Evolutionary conservation across 2,113 vertebrate genomes (phyloP).

Genomic region (Triplophysa rosa): DNA sequence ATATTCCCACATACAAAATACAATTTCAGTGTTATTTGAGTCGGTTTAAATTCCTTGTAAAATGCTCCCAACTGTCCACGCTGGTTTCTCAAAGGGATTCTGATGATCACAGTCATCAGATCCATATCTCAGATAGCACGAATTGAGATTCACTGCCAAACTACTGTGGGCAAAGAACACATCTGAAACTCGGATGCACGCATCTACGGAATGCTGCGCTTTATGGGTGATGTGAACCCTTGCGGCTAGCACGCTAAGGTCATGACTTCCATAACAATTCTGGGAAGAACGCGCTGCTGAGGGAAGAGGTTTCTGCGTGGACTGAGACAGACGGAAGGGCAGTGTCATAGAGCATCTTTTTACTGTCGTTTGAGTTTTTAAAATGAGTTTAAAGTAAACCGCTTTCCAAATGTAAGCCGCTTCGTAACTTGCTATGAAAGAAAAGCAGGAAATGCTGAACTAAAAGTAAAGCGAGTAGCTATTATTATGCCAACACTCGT

Average conservation of each 20-base stretch:
- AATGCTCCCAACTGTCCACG: conserved; percentile 13
- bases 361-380: neutral
- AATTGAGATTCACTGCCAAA: neutral
- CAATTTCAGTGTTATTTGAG: neutral
- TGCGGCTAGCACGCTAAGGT: conserved; percentile 16
- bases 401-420: neutral
- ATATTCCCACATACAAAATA: neutral
- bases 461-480: neutral
- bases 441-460: conserved; percentile 9
- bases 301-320: neutral
- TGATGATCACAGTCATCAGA: conserved; percentile 12
- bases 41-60: conserved; percentile 9
- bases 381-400: neutral
- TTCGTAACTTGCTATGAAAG: neutral
- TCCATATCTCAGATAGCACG: conserved; percentile 8
- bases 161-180: neutral
- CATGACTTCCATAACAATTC: conserved; percentile 8
- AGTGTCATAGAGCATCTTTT: neutral
- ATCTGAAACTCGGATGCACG: conserved; percentile 1
- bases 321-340: neutral
- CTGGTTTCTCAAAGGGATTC: neutral
- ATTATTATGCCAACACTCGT: conserved; percentile 1
- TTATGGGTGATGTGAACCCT: conserved; percentile 24
- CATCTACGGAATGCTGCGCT: conserved; percentile 10
- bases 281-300: neutral